Evolutionary conservation across 2,113 vertebrate genomes (phyloP).

Genomic region (Elanoides forficatus): DNA sequence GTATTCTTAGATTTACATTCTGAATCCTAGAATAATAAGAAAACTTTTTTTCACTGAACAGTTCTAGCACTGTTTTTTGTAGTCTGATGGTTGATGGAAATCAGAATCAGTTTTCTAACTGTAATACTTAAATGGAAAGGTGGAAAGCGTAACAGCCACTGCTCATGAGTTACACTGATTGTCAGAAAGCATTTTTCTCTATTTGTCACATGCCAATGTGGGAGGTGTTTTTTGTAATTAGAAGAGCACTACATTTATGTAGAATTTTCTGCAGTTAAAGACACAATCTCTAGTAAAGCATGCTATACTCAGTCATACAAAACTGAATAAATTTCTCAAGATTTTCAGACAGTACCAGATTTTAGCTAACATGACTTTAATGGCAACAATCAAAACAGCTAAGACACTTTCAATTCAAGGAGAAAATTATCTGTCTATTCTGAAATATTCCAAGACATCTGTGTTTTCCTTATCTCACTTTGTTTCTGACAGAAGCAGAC

Average conservation of each 20-base stretch:
- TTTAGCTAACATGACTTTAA: background rate
- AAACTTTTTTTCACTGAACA: background rate
- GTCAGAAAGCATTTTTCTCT: background rate
- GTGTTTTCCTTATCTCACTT: background rate
- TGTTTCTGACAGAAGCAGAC: background rate
- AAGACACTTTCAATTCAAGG: background rate
- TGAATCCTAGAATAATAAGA: background rate
- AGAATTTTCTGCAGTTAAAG: background rate
- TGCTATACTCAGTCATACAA: background rate
- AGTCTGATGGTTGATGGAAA: background rate
- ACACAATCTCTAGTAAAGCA: background rate
- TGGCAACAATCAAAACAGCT: background rate
- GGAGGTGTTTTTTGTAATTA: background rate
- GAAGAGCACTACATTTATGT: background rate
- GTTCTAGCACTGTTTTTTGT: background rate
- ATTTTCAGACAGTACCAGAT: background rate
- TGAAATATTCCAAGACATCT: background rate
- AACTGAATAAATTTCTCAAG: background rate
- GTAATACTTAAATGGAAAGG: background rate
- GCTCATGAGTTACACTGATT: background rate
- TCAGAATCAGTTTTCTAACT: background rate
- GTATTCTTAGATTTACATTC: background rate
- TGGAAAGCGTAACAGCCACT: background rate
- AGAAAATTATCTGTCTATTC: background rate
- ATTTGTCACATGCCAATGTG: background rate